Evolutionary conservation across 2,797 vertebrate species (phyloP).

Genomic region (Oreochromis mossambicus): DNA sequence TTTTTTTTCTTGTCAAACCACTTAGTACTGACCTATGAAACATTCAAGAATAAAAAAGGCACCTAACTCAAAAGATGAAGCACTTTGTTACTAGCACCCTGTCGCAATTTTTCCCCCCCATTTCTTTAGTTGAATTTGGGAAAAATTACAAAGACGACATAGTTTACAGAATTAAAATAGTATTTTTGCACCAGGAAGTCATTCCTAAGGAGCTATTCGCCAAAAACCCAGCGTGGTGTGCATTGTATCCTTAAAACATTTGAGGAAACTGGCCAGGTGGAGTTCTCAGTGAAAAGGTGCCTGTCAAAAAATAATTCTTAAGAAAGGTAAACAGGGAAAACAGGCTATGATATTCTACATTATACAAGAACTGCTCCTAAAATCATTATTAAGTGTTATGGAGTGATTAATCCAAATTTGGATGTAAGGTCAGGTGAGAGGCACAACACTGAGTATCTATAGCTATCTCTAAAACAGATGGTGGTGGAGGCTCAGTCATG

Average conservation of each 20-base stretch:
- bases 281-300: not conserved
- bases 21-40: not conserved
- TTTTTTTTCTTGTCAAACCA: not conserved
- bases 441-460: not conserved
- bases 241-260: not conserved
- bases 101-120: accelerated
- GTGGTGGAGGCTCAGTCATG: not conserved
- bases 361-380: not conserved
- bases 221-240: not conserved
- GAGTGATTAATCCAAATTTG: not conserved
- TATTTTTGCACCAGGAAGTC: not conserved
- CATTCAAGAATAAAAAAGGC: not conserved
- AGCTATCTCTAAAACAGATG: accelerated
- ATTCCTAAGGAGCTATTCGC: accelerated
- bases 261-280: not conserved
- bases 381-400: not conserved
- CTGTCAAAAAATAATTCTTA: accelerated
- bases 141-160: accelerated
- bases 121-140: not conserved
- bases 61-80: not conserved
- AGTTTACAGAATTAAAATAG: not conserved
- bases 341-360: accelerated
- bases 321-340: not conserved
- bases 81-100: not conserved
- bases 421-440: not conserved